Conservation (phyloP, 2,888 invertebrate species). For the Chromoteleia sp. region DNA sequence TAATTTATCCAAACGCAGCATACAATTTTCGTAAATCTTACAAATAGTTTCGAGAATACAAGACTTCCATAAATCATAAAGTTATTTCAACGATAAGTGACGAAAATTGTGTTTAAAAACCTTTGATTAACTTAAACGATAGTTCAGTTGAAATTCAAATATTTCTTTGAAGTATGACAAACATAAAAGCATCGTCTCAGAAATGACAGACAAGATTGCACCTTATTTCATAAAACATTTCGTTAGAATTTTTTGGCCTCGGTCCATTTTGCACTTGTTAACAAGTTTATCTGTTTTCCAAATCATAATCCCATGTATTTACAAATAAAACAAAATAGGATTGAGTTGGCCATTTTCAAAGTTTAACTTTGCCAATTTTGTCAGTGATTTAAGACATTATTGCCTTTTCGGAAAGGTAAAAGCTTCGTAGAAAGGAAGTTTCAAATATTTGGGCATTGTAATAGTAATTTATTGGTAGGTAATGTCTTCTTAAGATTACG, state of each 20-base stretch:
- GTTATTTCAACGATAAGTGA: conserved; percentile 3
- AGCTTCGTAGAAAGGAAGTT: background rate
- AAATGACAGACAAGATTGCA: conserved; percentile 11
- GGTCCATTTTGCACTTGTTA: conserved; percentile 32
- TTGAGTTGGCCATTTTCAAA: background rate
- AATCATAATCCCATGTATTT: conserved; percentile 14
- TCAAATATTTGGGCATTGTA: background rate
- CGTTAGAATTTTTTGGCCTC: background rate
- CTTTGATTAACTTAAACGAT: conserved; percentile 18
- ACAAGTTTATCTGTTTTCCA: conserved; percentile 5
- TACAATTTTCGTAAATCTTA: conserved; percentile 2
- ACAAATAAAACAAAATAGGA: conserved; percentile 11
- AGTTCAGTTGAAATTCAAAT: background rate
- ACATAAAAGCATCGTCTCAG: background rate
- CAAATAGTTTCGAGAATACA: background rate
- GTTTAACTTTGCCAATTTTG: background rate
- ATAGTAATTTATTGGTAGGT: background rate
- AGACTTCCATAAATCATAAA: conserved; percentile 7
- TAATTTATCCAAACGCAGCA: too few species aligned
- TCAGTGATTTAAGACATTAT: conserved; percentile 5
- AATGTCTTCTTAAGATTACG: background rate
- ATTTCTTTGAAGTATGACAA: background rate
- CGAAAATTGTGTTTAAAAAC: conserved; percentile 11
- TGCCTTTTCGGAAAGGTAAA: background rate
- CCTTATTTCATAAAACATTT: conserved; percentile 13